These are phyloP conservation scores for Choreutis nemorana DNA, from an alignment of 2,888 invertebrate genomes.

Conservation along the genomic window DNA sequence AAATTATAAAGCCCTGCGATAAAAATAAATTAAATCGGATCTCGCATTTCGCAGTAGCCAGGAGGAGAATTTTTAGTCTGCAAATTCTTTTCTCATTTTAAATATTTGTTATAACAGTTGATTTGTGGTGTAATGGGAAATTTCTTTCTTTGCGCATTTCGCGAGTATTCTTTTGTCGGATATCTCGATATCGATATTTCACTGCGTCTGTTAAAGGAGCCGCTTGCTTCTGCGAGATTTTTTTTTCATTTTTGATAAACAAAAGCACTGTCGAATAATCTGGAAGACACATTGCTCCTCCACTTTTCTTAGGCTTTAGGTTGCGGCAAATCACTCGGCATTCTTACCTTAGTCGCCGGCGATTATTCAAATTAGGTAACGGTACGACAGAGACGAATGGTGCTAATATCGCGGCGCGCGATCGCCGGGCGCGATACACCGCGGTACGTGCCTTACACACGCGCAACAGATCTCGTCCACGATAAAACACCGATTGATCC, in stretches of 20 bases:
- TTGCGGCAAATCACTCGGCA: constrained; percentile 51
- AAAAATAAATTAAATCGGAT: constrained; percentile 69
- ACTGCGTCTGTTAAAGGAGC: constrained; percentile 2
- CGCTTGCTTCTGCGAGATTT: constrained; percentile 3
- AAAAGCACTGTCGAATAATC: constrained; percentile 7
- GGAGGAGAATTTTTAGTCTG: constrained; percentile 56
- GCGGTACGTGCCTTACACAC: constrained; percentile 52
- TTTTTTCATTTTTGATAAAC: constrained; percentile 6
- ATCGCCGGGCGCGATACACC: constrained; percentile 46
- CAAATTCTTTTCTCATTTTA: constrained; percentile 58
- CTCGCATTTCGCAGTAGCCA: constrained; percentile 60
- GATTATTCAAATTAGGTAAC: constrained; percentile 65
- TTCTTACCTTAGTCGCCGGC: constrained; percentile 44
- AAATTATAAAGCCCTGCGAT: constrained; percentile 66
- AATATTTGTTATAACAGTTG: constrained; percentile 64
- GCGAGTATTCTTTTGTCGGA: constrained; percentile 21
- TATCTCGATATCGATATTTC: constrained; percentile 7
- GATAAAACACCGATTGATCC: constrained; percentile 61
- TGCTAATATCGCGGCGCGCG: constrained; percentile 56
- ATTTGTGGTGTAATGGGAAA: constrained; percentile 62
- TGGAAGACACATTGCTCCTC: constrained; percentile 11
- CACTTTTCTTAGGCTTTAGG: constrained; percentile 18
- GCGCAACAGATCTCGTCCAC: constrained; percentile 51
- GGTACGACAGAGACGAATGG: constrained; percentile 66
- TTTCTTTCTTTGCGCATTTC: constrained; percentile 53